These are phyloP conservation scores for Sebastes steindachneri DNA, from an alignment of 2,797 vertebrate species.

Conservation along the genomic window DNA sequence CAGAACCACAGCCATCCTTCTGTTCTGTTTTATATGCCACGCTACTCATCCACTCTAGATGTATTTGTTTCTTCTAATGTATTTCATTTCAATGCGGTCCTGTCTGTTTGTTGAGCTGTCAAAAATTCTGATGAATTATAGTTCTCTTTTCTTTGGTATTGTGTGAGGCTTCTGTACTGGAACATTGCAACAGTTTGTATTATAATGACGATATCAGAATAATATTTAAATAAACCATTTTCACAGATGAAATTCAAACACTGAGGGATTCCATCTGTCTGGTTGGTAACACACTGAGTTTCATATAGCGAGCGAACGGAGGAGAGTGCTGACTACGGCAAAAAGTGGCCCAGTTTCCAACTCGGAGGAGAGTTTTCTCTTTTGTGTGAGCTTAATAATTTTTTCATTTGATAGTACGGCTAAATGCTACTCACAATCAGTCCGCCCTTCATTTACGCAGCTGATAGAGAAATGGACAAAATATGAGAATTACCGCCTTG, in stretches of 20 bases:
- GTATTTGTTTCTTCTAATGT: conserved; percentile 73
- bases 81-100: conserved; percentile 69
- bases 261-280: conserved; percentile 63
- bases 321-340: conserved; percentile 27
- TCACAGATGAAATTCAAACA: conserved; percentile 77
- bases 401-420: conserved; percentile 18
- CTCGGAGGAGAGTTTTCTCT: conserved; percentile 21
- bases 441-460: background rate
- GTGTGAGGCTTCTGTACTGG: conserved; percentile 78
- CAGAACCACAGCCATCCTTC: conserved; percentile 42
- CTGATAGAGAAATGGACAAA: background rate
- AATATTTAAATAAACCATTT: conserved; percentile 82
- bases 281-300: conserved; percentile 29
- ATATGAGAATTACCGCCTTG: background rate
- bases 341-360: conserved; percentile 27
- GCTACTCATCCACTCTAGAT: conserved; percentile 55
- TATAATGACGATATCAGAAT: conserved; percentile 77
- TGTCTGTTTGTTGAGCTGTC: conserved; percentile 76
- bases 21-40: conserved; percentile 52
- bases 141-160: conserved; percentile 74
- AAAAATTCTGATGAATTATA: conserved; percentile 65
- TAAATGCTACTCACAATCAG: background rate
- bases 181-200: conserved; percentile 80
- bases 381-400: conserved; percentile 13
- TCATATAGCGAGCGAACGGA: background rate